phyloP scores from a whole-genome alignment of 2,113 vertebrate genomes.

The Calonectris borealis region DNA sequence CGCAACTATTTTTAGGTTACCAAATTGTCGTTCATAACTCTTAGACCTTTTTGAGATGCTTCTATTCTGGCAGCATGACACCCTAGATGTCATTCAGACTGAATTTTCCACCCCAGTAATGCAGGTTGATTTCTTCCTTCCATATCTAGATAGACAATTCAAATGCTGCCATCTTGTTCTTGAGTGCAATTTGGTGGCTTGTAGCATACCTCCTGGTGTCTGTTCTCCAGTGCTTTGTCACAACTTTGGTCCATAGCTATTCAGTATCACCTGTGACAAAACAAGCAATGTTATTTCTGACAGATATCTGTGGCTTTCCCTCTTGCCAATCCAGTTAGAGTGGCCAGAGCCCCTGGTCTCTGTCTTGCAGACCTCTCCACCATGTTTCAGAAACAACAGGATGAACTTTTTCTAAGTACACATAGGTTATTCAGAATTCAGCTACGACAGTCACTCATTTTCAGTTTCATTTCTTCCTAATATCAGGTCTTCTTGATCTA shows the following conservation, averaged over 20 bases:
- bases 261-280: background rate
- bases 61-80: background rate
- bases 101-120: background rate
- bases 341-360: background rate
- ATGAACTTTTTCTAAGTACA: background rate
- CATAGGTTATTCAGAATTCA: background rate
- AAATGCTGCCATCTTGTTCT: background rate
- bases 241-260: fast-evolving
- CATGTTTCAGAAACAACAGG: background rate
- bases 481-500: background rate
- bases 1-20: background rate
- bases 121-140: background rate
- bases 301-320: background rate
- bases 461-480: background rate
- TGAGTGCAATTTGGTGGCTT: background rate
- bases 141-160: background rate
- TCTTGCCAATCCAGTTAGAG: background rate
- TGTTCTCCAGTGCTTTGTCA: background rate
- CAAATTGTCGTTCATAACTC: background rate
- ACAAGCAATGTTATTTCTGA: background rate
- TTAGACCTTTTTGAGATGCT: background rate
- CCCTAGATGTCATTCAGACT: background rate
- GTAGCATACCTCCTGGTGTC: background rate
- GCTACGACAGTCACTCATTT: background rate
- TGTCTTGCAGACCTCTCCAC: background rate